phyloP scores from a whole-genome alignment of 2,888 invertebrate genomes.

The Diogma glabrata region DNA sequence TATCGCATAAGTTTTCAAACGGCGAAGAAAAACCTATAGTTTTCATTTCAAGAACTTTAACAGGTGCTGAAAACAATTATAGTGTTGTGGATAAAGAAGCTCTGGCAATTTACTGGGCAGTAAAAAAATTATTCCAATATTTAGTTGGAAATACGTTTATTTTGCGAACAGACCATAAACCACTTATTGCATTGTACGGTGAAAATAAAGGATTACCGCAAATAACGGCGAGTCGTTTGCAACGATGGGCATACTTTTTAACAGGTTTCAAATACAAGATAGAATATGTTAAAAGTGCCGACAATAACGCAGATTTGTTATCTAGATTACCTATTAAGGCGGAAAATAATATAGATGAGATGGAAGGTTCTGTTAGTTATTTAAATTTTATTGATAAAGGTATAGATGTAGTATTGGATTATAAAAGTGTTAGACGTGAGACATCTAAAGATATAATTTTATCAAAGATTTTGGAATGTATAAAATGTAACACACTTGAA shows the following conservation, averaged over 20 bases:
- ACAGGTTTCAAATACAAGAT: no score
- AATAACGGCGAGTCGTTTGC: no score
- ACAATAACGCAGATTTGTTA: slow-evolving; percentile 2
- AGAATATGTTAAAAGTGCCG: slow-evolving; percentile 1
- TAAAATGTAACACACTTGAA: no score
- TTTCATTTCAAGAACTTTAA: background rate
- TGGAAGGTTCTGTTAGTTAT: background rate
- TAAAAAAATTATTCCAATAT: slow-evolving; percentile 1
- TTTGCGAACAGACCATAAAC: slow-evolving; percentile 27
- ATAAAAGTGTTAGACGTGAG: background rate
- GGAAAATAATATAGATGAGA: background rate
- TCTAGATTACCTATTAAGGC: background rate
- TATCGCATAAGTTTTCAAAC: no score
- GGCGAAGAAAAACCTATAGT: background rate
- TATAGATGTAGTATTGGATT: background rate
- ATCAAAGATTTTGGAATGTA: no score
- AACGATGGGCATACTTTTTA: slow-evolving; percentile 27
- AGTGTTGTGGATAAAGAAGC: background rate
- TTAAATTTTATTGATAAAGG: background rate
- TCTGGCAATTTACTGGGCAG: background rate
- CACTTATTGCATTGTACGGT: slow-evolving; percentile 27
- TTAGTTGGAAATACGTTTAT: background rate
- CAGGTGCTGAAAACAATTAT: background rate
- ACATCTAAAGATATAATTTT: background rate
- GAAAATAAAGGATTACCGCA: slow-evolving; percentile 20